Conservation (phyloP, 92 coral and sea anemone genomes). For the Micromussa lordhowensis region DNA sequence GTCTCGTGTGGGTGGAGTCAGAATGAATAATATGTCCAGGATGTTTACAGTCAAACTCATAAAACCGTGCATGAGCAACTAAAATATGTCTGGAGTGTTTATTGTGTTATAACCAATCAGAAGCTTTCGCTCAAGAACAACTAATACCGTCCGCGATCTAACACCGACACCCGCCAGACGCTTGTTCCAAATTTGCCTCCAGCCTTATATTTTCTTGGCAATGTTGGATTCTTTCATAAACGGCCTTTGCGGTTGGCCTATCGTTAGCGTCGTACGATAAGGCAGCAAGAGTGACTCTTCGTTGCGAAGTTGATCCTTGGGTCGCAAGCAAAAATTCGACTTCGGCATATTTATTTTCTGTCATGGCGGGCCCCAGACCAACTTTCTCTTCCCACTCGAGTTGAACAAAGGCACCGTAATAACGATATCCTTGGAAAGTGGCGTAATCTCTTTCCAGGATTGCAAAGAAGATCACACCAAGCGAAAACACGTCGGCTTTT, state of each 20-base stretch:
- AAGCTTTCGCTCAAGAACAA: not conserved
- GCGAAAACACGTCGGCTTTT: slow-evolving; percentile 70
- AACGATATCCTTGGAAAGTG: not conserved
- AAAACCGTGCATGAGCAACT: not conserved
- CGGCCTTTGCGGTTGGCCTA: too few relatives aligned
- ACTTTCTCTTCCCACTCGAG: not conserved
- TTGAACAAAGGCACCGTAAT: not conserved
- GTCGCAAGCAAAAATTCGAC: not conserved
- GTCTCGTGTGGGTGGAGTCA: too few relatives aligned
- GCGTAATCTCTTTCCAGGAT: not conserved
- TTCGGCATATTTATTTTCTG: not conserved
- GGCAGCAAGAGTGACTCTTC: slow-evolving; percentile 37
- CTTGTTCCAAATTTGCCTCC: too few relatives aligned
- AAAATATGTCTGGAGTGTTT: too few relatives aligned
- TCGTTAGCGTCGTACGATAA: slow-evolving; percentile 14
- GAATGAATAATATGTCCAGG: too few relatives aligned
- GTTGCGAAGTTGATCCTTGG: not conserved
- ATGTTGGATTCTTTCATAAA: too few relatives aligned
- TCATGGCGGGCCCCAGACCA: not conserved
- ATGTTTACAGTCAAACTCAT: not conserved
- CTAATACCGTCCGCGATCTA: too few relatives aligned
- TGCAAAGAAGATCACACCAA: not conserved
- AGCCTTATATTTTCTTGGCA: too few relatives aligned
- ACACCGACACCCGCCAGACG: too few relatives aligned
- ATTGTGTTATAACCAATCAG: not conserved